Percentiles rank a stretch among this genome's conserved stretches.
phyloP scores from a whole-genome alignment of 2,888 invertebrate genomes.

The Plagiodera versicolora region DNA sequence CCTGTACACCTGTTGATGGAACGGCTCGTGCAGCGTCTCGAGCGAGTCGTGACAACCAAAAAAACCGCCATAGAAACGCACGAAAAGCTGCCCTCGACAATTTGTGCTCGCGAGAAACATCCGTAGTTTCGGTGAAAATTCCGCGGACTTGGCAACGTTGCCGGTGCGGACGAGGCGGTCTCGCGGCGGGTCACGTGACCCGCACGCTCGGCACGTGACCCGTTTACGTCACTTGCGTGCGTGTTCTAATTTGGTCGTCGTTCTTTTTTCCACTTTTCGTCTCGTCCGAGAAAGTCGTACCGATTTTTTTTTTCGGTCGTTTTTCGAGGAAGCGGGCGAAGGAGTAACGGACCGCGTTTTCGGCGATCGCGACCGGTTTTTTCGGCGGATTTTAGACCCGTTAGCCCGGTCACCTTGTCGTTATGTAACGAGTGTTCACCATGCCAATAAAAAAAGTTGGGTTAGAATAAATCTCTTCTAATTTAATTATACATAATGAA shows the following conservation, averaged over 20 bases:
- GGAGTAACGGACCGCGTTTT: background rate
- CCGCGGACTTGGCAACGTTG: background rate
- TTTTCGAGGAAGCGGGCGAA: background rate
- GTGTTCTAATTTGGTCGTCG: slow-evolving; percentile 14
- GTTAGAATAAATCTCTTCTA: too few relatives aligned
- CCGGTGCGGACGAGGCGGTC: background rate
- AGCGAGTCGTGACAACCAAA: too few relatives aligned
- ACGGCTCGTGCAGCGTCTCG: too few relatives aligned
- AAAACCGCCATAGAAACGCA: too few relatives aligned
- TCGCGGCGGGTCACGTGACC: slow-evolving; percentile 44
- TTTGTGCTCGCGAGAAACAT: too few relatives aligned
- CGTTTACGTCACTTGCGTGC: slow-evolving; percentile 23
- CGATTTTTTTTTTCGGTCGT: background rate
- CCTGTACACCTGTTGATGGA: too few relatives aligned
- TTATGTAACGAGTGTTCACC: background rate
- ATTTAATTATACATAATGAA: too few relatives aligned
- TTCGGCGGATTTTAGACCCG: background rate
- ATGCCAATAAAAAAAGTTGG: too few relatives aligned
- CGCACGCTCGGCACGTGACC: slow-evolving; percentile 41
- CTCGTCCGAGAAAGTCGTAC: background rate
- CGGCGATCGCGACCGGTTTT: background rate
- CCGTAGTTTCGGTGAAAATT: background rate
- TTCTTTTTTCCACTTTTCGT: slow-evolving; percentile 5
- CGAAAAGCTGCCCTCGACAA: too few relatives aligned
- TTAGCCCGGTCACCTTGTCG: background rate